Evolutionary conservation across 2,888 invertebrate species (phyloP).

Genomic region (Tetrapedia diversipes): DNA sequence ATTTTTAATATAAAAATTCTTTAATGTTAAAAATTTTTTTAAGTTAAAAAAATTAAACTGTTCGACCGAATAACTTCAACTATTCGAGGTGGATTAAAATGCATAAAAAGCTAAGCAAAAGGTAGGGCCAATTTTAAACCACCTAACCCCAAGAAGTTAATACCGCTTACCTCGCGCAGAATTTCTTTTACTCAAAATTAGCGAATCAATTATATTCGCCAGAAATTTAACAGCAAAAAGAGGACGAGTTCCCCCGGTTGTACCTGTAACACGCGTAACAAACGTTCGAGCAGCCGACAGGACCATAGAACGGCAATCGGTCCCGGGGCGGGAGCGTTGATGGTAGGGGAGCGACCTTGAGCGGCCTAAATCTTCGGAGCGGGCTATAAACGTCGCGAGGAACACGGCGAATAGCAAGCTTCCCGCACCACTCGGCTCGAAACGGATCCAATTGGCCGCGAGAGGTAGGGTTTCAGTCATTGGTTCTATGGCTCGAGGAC

Average conservation of each 20-base stretch:
- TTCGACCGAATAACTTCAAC: too few relatives aligned
- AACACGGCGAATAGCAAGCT: not conserved
- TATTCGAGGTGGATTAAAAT: too few relatives aligned
- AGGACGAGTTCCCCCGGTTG: not conserved
- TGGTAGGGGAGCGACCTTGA: not conserved
- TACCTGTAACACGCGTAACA: not conserved
- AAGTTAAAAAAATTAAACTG: too few relatives aligned
- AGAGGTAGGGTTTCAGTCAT: constrained; percentile 13
- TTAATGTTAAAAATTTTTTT: too few relatives aligned
- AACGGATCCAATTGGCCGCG: constrained; percentile 28
- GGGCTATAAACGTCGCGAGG: not conserved
- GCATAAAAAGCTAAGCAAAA: too few relatives aligned
- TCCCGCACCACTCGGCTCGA: not conserved
- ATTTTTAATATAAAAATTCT: too few relatives aligned
- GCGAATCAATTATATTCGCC: too few relatives aligned
- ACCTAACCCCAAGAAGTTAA: too few relatives aligned
- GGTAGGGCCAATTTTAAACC: too few relatives aligned
- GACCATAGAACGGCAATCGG: not conserved
- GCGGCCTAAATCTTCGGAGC: constrained; percentile 5
- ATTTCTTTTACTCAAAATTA: too few relatives aligned
- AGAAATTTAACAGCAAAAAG: not conserved
- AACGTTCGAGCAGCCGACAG: not conserved
- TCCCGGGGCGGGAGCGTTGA: not conserved
- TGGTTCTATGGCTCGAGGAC: constrained; percentile 11
- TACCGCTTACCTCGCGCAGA: too few relatives aligned